phyloP scores from a whole-genome alignment of 2,797 vertebrate species.

The Anas georgica region DNA sequence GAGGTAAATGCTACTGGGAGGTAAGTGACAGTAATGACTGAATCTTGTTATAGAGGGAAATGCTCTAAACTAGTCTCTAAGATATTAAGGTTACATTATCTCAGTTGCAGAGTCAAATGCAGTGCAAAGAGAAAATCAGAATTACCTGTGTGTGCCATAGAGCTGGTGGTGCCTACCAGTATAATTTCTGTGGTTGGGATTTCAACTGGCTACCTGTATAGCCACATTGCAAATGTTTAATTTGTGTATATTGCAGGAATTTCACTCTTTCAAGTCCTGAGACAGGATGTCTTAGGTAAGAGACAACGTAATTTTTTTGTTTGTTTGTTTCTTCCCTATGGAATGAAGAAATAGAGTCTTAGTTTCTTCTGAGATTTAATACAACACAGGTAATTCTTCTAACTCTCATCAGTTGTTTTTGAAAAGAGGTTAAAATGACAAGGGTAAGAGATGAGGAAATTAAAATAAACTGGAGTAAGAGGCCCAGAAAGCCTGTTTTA shows the following conservation, averaged over 20 bases:
- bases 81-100: neutral
- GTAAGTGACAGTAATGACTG: neutral
- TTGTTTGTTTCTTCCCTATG: neutral
- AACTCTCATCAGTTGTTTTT: neutral
- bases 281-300: neutral
- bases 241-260: neutral
- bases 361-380: neutral
- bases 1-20: neutral
- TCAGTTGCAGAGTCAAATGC: neutral
- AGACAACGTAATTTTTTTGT: neutral
- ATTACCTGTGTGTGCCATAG: neutral
- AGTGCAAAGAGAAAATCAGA: neutral
- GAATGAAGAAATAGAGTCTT: neutral
- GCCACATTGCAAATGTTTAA: neutral
- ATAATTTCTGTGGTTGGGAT: neutral
- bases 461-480: neutral
- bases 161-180: neutral
- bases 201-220: neutral
- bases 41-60: neutral
- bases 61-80: neutral
- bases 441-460: neutral
- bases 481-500: neutral
- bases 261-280: neutral
- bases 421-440: neutral
- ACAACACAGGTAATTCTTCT: neutral